Evolutionary conservation across 2,888 invertebrate genomes (phyloP).

Genomic region (Synergus gifuensis): DNA sequence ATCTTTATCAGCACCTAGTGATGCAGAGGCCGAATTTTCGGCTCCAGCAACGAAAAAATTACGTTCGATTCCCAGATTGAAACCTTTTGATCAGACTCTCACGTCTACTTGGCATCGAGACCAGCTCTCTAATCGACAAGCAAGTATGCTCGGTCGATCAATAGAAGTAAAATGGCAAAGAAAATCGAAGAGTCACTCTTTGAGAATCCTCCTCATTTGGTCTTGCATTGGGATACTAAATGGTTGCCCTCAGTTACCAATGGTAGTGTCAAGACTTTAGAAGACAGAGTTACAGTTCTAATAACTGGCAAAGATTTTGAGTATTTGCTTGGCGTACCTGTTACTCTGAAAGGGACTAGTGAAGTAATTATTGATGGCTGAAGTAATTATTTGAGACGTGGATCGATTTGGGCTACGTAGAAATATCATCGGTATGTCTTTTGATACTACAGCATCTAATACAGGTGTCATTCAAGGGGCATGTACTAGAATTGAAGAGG

Average conservation of each 20-base stretch:
- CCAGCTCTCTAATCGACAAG: no score
- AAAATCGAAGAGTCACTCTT: background rate
- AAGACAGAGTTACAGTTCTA: background rate
- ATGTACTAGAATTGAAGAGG: no score
- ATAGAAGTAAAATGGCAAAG: background rate
- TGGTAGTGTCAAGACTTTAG: background rate
- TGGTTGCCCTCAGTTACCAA: background rate
- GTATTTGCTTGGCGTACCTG: background rate
- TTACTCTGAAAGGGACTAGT: background rate
- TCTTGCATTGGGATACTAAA: background rate
- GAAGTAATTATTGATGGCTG: background rate
- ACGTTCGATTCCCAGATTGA: no score
- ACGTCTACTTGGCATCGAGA: no score
- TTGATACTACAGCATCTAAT: background rate
- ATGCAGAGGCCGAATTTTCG: no score
- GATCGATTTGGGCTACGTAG: no score
- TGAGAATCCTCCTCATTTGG: background rate
- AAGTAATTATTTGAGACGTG: background rate
- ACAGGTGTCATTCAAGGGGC: background rate
- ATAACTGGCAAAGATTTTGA: background rate
- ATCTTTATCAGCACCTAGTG: no score
- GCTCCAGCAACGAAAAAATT: no score
- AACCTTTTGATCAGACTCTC: no score
- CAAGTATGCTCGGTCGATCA: no score
- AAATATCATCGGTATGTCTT: background rate